These are phyloP conservation scores for Drosophila borborema DNA, from an alignment of 2,888 invertebrate species.

Conservation along the genomic window DNA sequence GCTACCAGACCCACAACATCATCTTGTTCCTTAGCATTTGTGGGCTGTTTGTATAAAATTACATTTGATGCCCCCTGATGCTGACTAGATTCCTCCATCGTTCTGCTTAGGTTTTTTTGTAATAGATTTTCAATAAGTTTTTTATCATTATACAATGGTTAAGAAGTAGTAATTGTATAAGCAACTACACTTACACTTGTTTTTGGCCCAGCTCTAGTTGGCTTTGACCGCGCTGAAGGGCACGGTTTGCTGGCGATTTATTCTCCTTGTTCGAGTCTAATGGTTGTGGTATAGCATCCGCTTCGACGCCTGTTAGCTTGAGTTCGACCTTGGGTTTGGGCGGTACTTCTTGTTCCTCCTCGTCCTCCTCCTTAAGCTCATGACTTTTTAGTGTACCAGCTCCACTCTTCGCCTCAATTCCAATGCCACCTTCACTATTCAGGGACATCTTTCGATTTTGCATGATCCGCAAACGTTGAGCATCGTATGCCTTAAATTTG, in stretches of 20 bases:
- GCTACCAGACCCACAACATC: constrained; percentile 17
- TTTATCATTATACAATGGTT: constrained; percentile 23
- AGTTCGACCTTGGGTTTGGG: constrained; percentile 49
- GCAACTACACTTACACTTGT: constrained; percentile 82
- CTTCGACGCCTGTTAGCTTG: constrained; percentile 57
- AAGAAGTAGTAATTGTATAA: constrained; percentile 1
- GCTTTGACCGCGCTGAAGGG: constrained; percentile 82
- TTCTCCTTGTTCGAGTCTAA: constrained; percentile 80
- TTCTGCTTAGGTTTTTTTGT: constrained; percentile 46
- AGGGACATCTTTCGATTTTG: constrained; percentile 84
- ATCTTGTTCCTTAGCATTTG: constrained; percentile 67
- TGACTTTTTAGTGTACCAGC: constrained; percentile 67
- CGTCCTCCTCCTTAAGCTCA: constrained; percentile 81
- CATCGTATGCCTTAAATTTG: constrained; percentile 92
- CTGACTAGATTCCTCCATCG: constrained; percentile 54
- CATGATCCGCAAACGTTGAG: constrained; percentile 87
- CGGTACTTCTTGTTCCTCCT: constrained; percentile 56
- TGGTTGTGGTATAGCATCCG: constrained; percentile 50
- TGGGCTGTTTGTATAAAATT: constrained; percentile 81
- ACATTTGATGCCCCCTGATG: constrained; percentile 61
- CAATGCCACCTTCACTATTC: constrained; percentile 77
- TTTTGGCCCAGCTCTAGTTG: constrained; percentile 82
- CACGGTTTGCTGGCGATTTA: constrained; percentile 74
- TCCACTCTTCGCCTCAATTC: constrained; percentile 68
- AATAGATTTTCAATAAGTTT: constrained; percentile 27